Conservation (phyloP, 2,797 vertebrate genomes). For the Phalloptychus januarius region DNA sequence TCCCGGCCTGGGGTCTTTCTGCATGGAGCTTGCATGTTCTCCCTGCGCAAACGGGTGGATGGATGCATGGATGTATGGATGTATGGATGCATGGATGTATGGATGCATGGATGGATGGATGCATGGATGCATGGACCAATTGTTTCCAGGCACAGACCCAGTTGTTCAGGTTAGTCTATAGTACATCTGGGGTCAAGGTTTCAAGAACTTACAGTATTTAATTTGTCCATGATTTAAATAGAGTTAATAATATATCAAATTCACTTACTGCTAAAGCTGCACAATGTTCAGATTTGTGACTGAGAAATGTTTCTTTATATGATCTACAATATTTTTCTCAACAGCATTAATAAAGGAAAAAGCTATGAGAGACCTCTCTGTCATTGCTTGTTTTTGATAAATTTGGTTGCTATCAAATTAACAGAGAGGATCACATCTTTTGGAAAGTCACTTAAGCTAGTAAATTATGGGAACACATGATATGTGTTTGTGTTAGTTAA, state of each 20-base stretch:
- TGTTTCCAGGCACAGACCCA: background rate
- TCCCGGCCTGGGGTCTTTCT: too few species aligned
- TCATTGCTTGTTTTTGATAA: background rate
- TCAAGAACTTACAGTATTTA: background rate
- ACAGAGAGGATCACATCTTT: background rate
- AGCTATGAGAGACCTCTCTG: background rate
- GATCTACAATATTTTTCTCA: background rate
- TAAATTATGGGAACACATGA: background rate
- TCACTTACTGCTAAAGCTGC: background rate
- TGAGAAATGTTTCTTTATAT: background rate
- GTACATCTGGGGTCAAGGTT: background rate
- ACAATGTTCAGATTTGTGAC: background rate
- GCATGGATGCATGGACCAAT: too few species aligned
- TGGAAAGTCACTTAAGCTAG: background rate
- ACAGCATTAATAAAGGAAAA: background rate
- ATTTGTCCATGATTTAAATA: background rate
- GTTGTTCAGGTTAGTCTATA: background rate
- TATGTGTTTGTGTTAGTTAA: background rate
- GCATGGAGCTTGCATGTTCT: too few species aligned
- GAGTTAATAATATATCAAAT: background rate
- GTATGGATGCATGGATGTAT: too few species aligned
- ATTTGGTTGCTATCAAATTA: background rate
- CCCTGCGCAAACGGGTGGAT: too few species aligned
- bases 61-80: too few species aligned
- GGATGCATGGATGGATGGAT: too few species aligned